Evolutionary conservation across 2,113 vertebrate genomes (phyloP).

Genomic region (Otocyon megalotis): DNA sequence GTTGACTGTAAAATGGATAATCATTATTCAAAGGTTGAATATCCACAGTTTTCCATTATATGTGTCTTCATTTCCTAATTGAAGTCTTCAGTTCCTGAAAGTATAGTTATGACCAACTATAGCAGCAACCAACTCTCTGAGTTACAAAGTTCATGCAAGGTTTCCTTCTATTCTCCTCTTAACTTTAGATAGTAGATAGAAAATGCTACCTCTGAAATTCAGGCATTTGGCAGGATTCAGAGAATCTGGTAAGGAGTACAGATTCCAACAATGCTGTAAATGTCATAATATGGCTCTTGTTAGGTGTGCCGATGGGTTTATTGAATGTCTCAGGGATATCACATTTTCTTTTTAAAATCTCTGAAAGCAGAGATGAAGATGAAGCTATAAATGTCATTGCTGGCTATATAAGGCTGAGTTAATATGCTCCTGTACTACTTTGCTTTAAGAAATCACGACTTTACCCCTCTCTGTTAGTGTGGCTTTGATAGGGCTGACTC

Average conservation of each 20-base stretch:
- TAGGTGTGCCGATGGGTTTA: background rate
- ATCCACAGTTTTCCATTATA: background rate
- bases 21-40: background rate
- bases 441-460: background rate
- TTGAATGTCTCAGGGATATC: background rate
- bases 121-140: background rate
- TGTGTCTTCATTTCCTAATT: background rate
- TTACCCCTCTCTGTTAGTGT: background rate
- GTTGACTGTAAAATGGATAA: background rate
- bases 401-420: background rate
- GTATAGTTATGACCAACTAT: background rate
- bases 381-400: background rate
- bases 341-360: background rate
- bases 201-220: constrained; percentile 18
- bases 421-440: background rate
- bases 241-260: background rate
- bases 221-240: background rate
- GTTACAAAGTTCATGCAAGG: background rate
- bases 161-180: background rate
- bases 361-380: background rate
- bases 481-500: background rate
- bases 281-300: background rate
- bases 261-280: background rate
- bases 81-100: background rate
- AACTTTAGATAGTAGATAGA: background rate